These are phyloP conservation scores for Nannobrachium achirus DNA, from an alignment of 2,113 vertebrate species.

Conservation along the genomic window DNA sequence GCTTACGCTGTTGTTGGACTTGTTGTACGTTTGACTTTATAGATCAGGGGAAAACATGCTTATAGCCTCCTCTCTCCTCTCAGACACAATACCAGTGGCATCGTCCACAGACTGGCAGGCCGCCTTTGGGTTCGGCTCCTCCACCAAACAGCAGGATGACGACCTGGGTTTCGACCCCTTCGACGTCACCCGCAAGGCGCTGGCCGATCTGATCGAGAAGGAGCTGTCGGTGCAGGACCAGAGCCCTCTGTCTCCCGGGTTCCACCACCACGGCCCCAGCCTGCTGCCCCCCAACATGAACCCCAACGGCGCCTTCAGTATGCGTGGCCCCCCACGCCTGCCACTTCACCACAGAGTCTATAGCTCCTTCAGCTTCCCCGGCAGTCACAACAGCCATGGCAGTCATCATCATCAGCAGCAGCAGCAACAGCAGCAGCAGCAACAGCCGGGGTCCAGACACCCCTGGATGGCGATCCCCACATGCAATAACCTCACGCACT, in stretches of 20 bases:
- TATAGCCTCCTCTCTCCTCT: constrained; percentile 1
- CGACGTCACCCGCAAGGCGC: constrained; percentile 97
- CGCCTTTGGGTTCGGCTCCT: constrained; percentile 97
- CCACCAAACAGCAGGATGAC: constrained; percentile 94
- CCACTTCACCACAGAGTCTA: constrained; percentile 96
- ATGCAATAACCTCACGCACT: constrained; percentile 94
- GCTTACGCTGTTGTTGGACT: too few relatives aligned
- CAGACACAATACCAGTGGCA: constrained; percentile 98
- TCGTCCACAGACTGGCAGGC: constrained; percentile 99
- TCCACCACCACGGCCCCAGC: constrained; percentile 47
- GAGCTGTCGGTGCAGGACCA: constrained; percentile 97
- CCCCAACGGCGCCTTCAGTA: constrained; percentile 65
- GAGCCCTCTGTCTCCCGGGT: constrained; percentile 64
- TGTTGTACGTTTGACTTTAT: too few relatives aligned
- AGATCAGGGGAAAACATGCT: too few relatives aligned
- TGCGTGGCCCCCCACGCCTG: constrained; percentile 87
- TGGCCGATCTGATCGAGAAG: constrained; percentile 99
- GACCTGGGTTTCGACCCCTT: constrained; percentile 99
- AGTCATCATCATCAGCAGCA: constrained; percentile 11
- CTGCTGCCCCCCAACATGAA: constrained; percentile 48
- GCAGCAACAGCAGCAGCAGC: constrained; percentile 49
- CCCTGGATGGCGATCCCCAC: constrained; percentile 94
- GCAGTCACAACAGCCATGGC: constrained; percentile 74
- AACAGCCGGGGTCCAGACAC: constrained; percentile 86
- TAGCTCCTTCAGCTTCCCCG: constrained; percentile 96